Evolutionary conservation across 2,888 invertebrate species (phyloP).

Genomic region (Disparrhopalites patrizii): DNA sequence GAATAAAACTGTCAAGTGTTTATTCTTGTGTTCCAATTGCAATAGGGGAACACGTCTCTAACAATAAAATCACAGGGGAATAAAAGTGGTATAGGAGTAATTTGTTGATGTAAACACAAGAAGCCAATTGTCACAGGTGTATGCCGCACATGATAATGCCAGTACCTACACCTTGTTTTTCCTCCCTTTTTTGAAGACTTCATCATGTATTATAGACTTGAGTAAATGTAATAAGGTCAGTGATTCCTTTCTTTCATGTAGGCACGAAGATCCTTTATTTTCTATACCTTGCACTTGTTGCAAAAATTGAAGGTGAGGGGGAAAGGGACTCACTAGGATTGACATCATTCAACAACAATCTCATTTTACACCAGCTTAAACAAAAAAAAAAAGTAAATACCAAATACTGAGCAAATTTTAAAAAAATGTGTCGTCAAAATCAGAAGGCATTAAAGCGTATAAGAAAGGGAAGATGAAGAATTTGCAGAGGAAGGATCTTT

Average conservation of each 20-base stretch:
- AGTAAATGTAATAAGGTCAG: neutral
- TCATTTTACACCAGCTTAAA: too few relatives aligned
- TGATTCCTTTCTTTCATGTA: neutral
- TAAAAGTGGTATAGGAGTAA: neutral
- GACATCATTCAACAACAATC: too few relatives aligned
- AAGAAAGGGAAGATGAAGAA: conserved; percentile 19
- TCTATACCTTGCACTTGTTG: neutral
- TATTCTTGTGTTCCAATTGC: too few relatives aligned
- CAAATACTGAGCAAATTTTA: conserved; percentile 1
- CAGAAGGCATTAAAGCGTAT: conserved; percentile 14
- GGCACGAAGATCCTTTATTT: neutral
- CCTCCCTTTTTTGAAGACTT: too few relatives aligned
- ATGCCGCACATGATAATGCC: too few relatives aligned
- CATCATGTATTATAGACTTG: too few relatives aligned
- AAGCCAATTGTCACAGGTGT: too few relatives aligned
- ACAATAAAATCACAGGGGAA: too few relatives aligned
- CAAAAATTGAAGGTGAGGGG: neutral
- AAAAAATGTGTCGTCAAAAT: conserved; percentile 8
- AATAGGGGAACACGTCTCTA: too few relatives aligned
- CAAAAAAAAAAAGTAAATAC: neutral
- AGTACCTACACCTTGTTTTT: too few relatives aligned
- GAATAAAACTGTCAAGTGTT: conserved; percentile 1
- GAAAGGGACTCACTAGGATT: too few relatives aligned
- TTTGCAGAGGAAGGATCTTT: neutral
- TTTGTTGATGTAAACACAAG: neutral